Evolutionary conservation across 2,113 vertebrate species (phyloP), one percentile per base, ranked within the genome.

Genomic region (Limnothrissa miodon): DNA sequence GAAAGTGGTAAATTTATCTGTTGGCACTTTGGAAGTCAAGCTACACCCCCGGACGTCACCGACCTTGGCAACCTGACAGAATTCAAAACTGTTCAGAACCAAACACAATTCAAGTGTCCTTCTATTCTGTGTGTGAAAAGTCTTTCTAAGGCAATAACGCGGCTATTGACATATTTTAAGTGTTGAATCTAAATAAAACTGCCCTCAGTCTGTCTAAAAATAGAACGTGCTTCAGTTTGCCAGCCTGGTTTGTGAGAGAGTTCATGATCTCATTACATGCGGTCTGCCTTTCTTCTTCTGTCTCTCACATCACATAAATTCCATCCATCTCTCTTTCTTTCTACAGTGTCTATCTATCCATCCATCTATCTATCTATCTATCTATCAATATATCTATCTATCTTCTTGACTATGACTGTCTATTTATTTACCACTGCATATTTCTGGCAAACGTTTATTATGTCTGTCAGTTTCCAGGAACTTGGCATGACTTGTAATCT

Each of bases 211-310:
- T 74, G 13, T 36, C 29, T 74, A 74, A 74, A 74, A 74, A 74
- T 74, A 74, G 66, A 74, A 36, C 36, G 29, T 33, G 33, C 66
- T 74, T 74, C 29, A 74, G 66, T 74, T 74, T 74, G 66, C 66
- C 66, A 36, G 66, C 33, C 33, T 74, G 29, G 66, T 39, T 74
- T 74, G 66, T 74, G 66, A 74, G 66, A 74, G 29, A 74, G 66
- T 74, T 74, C 66, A 74, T 74, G 66, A 74, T 74, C 66, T 74
- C 66, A 36, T 74, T 15, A 74, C 66, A 39, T 74, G 66, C 29
- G 66, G 66, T 74, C 66, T 74, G 66, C 33, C 66, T 74, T 29
- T 33, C 33, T 36, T 74, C 11, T 36, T 36, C 48, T 53, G 1
- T 6, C 80, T 1, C 80, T 39, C 45, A 53, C 17, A 82, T 13